Evolutionary conservation across 2,113 vertebrate genomes (phyloP).

Genomic region (Prinia subflava): DNA sequence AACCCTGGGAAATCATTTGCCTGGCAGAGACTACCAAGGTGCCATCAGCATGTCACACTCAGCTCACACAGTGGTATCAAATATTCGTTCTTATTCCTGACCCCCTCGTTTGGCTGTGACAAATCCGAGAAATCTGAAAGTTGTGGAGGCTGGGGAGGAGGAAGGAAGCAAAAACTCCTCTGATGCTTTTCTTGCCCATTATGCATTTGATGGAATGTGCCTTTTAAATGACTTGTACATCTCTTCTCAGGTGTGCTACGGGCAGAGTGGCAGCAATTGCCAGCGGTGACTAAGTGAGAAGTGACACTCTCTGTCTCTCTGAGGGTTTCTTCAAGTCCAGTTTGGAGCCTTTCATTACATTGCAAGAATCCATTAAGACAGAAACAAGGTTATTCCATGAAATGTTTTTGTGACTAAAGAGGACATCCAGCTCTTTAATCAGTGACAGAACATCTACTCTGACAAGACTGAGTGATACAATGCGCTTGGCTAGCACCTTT

Average conservation of each 20-base stretch:
- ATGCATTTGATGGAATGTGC: conserved; percentile 47
- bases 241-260: conserved; percentile 53
- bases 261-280: conserved; percentile 56
- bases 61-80: not conserved
- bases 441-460: conserved; percentile 74
- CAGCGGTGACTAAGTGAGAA: conserved; percentile 72
- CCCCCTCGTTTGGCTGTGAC: not conserved
- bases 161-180: not conserved
- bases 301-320: conserved; percentile 68
- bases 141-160: not conserved
- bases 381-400: conserved; percentile 74
- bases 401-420: conserved; percentile 74
- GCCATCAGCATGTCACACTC: not conserved
- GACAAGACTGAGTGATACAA: conserved; percentile 73
- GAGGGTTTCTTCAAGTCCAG: conserved; percentile 70
- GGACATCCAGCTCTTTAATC: conserved; percentile 74
- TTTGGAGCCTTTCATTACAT: conserved; percentile 72
- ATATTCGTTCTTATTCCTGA: conserved; percentile 19
- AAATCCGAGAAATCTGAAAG: conserved; percentile 27
- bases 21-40: not conserved
- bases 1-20: conserved; percentile 19
- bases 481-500: conserved; percentile 52
- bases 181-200: not conserved
- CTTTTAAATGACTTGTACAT: conserved; percentile 63
- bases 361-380: conserved; percentile 76